Conservation (phyloP, 2,113 vertebrate species). For the Cnemophilus loriae region DNA sequence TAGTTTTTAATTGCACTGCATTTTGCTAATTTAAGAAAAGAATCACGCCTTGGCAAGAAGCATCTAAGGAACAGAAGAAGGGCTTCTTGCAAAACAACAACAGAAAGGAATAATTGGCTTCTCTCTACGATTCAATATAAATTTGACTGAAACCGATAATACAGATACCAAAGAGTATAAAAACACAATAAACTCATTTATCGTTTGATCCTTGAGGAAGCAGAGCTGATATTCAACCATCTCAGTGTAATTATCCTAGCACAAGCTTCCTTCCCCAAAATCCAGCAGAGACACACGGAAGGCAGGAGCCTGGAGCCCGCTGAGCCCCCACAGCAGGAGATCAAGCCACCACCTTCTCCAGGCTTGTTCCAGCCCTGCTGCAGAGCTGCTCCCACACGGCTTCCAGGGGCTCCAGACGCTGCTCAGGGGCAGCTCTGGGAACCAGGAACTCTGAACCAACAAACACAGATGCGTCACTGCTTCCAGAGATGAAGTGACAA, state of each 20-base stretch:
- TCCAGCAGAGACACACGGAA: neutral
- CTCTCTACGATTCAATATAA: neutral
- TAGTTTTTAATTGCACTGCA: neutral
- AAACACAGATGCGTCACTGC: neutral
- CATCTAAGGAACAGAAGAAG: neutral
- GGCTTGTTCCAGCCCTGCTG: neutral
- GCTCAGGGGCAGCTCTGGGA: neutral
- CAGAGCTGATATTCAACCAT: neutral
- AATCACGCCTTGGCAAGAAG: neutral
- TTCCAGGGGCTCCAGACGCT: neutral
- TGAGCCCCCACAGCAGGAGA: neutral
- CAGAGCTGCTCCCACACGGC: neutral
- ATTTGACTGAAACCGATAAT: neutral
- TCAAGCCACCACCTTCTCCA: neutral
- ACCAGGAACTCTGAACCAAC: neutral
- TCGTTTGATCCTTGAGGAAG: neutral
- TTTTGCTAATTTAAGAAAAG: conserved; percentile 19
- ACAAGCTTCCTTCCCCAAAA: neutral
- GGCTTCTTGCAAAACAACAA: neutral
- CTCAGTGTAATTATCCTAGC: neutral
- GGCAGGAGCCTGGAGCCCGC: neutral
- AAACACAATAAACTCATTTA: neutral
- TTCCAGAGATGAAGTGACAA: neutral
- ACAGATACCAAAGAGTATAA: neutral
- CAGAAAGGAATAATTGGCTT: neutral